These are phyloP conservation scores for Ascidia mentula DNA, from an alignment of 23 tunicate species.

Conservation along the genomic window DNA sequence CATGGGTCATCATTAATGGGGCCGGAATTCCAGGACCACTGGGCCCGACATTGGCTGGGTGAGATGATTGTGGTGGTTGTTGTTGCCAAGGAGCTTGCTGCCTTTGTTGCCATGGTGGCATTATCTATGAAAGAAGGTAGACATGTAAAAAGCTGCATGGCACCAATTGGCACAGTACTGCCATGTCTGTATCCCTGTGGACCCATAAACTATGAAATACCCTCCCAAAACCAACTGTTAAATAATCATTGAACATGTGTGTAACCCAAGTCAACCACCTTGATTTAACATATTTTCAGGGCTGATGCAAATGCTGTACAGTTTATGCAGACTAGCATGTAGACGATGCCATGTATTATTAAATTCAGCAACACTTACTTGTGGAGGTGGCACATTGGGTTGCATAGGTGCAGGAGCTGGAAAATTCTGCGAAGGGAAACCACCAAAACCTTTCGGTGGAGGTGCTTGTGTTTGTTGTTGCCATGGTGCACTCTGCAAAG, in stretches of 20 bases:
- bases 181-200: no score
- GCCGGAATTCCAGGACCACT: not conserved
- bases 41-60: slow-evolving; percentile 19
- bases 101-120: slow-evolving; percentile 57
- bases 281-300: no score
- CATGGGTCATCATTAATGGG: not conserved
- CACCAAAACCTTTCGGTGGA: not conserved
- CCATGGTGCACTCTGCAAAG: slow-evolving; percentile 88
- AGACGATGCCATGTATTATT: no score
- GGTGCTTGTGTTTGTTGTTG: slow-evolving; percentile 51
- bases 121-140: not conserved
- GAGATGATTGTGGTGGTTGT: slow-evolving; percentile 33
- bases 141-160: no score
- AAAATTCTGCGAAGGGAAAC: slow-evolving; percentile 13
- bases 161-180: no score
- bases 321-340: no score
- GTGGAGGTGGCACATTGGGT: slow-evolving; percentile 44
- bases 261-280: no score
- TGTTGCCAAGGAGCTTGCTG: slow-evolving; percentile 2
- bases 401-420: slow-evolving; percentile 46
- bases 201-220: no score
- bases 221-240: no score
- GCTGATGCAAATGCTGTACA: no score
- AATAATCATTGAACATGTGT: no score
- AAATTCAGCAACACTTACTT: no score